phyloP scores from a whole-genome alignment of 2,113 vertebrate species.

The Kryptolebias marmoratus region DNA sequence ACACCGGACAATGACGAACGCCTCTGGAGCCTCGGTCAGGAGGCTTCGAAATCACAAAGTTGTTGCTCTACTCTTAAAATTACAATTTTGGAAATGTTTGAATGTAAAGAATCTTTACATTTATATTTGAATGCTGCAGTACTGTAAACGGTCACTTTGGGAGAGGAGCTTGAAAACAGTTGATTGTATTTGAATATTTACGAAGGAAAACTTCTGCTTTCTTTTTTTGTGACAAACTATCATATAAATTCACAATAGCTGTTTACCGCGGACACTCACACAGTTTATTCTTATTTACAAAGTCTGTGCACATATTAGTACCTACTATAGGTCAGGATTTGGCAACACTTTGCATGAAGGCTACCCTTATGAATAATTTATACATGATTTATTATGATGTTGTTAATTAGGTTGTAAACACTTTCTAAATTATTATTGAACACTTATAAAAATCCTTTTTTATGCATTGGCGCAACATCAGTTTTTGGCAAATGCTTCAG shows the following conservation, averaged over 20 bases:
- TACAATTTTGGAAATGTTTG: conserved; percentile 59
- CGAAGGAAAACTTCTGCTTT: background rate
- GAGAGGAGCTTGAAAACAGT: conserved; percentile 52
- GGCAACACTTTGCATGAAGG: background rate
- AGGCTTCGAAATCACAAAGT: conserved; percentile 31
- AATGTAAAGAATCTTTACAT: conserved; percentile 60
- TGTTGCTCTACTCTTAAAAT: conserved; percentile 41
- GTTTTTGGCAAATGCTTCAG: no score
- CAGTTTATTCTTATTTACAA: conserved; percentile 5
- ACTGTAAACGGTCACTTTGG: conserved; percentile 73
- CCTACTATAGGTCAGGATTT: background rate
- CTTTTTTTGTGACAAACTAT: conserved; percentile 39
- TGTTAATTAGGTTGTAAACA: background rate
- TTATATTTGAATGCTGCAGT: conserved; percentile 69
- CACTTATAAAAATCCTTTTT: background rate
- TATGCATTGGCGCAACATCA: no score
- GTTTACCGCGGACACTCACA: background rate
- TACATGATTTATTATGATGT: background rate
- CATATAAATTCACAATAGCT: conserved; percentile 1
- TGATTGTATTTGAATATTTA: conserved; percentile 31
- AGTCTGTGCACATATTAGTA: background rate
- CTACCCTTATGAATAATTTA: background rate
- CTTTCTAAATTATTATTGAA: background rate
- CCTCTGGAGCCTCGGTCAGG: conserved; percentile 10
- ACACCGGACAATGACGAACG: conserved; percentile 27